A percentile compares a stretch with the other conserved stretches of the same genome.
Evolutionary conservation across 2,113 vertebrate genomes (phyloP).

Genomic region (Serilophus lunatus): DNA sequence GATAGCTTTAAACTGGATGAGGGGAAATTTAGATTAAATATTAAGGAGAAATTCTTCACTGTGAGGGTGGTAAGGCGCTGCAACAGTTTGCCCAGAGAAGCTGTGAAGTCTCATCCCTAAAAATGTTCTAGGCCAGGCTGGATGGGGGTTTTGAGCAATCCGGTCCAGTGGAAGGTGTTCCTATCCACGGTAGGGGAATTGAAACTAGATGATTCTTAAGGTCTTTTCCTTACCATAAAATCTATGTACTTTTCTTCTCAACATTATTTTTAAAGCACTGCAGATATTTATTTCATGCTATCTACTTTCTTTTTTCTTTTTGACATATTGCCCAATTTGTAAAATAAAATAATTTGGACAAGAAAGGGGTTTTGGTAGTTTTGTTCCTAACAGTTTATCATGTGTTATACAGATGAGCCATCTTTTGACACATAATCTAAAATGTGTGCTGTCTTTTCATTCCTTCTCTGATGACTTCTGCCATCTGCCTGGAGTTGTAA

Average conservation of each 20-base stretch:
- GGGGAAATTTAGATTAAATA: not conserved
- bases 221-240: not conserved
- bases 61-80: no score
- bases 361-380: not conserved
- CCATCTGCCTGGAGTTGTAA: not conserved
- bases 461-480: not conserved
- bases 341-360: not conserved
- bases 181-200: not conserved
- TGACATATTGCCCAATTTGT: not conserved
- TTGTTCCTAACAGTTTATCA: not conserved
- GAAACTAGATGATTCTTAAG: not conserved
- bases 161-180: not conserved
- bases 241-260: not conserved
- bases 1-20: not conserved
- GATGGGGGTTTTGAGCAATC: not conserved
- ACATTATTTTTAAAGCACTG: not conserved
- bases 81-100: not conserved
- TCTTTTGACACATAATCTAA: not conserved
- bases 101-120: not conserved
- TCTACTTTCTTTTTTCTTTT: not conserved
- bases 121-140: not conserved
- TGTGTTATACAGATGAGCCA: not conserved
- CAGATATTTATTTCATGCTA: not conserved
- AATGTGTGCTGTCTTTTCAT: not conserved
- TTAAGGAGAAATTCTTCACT: not conserved